Evolutionary conservation across 1,140 invertebrate genomes (phyloP).

Genomic region (Aphelenchoides fujianensis): DNA sequence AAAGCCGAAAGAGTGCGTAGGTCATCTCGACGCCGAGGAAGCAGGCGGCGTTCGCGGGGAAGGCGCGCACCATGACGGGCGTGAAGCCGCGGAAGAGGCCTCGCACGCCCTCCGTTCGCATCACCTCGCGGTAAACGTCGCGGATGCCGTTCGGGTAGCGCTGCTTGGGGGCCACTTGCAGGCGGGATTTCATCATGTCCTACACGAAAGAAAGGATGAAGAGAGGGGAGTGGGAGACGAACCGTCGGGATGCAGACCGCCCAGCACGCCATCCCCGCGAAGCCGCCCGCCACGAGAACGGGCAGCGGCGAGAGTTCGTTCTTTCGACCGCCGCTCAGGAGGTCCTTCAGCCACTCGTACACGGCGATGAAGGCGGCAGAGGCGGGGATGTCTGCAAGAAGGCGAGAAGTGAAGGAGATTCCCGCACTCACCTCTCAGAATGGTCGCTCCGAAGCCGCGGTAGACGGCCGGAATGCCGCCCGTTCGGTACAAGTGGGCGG

Average conservation of each 20-base stretch:
- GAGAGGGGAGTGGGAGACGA: background rate
- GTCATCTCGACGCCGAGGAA: slow-evolving; percentile 42
- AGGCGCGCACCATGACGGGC: slow-evolving; percentile 81
- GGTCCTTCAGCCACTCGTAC: slow-evolving; percentile 81
- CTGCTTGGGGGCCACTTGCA: slow-evolving; percentile 88
- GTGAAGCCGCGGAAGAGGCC: slow-evolving; percentile 76
- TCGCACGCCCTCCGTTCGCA: slow-evolving; percentile 76
- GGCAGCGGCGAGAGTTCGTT: slow-evolving; percentile 68
- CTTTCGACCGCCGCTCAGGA: slow-evolving; percentile 69
- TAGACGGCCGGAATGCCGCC: slow-evolving; percentile 84
- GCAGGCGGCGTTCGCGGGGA: slow-evolving; percentile 79
- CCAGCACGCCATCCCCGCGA: slow-evolving; percentile 94
- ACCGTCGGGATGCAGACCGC: slow-evolving; percentile 90
- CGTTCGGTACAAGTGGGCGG: slow-evolving; percentile 81
- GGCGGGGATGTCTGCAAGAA: slow-evolving; percentile 79
- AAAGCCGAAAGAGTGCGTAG: too few relatives aligned
- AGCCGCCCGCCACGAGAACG: slow-evolving; percentile 86
- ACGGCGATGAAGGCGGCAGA: slow-evolving; percentile 93
- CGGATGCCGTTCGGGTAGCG: slow-evolving; percentile 78
- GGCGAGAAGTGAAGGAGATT: background rate
- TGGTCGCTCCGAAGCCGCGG: slow-evolving; percentile 86
- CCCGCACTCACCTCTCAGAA: slow-evolving; percentile 77
- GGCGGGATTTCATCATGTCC: slow-evolving; percentile 81
- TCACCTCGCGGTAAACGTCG: slow-evolving; percentile 76
- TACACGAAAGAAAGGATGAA: too few relatives aligned